Conservation (phyloP, 2,888 invertebrate genomes). For the Caenorhabditis zanzibari region DNA sequence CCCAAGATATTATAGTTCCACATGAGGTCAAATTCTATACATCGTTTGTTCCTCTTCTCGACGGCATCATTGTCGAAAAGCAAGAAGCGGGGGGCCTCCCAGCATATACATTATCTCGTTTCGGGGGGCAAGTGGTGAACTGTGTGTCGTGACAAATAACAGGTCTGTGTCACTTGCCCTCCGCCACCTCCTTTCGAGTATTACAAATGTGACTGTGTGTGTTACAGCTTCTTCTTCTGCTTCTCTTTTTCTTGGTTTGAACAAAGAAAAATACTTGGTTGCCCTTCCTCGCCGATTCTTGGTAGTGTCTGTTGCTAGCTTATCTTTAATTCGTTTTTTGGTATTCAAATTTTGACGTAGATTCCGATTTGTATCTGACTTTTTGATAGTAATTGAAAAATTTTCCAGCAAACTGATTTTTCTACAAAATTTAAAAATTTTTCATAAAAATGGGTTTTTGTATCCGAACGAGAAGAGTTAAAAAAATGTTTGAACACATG, state of each 20-base stretch:
- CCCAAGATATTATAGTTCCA: slow-evolving; percentile 16
- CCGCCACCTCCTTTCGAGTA: slow-evolving; percentile 31
- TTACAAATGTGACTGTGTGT: slow-evolving; percentile 41
- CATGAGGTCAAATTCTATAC: slow-evolving; percentile 31
- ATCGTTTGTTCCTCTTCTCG: slow-evolving; percentile 9
- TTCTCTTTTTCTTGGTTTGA: slow-evolving; percentile 5
- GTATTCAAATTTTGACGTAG: background rate
- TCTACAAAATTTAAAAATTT: too few relatives aligned
- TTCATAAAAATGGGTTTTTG: too few relatives aligned
- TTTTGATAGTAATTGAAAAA: too few relatives aligned
- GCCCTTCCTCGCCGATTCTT: background rate
- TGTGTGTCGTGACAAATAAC: slow-evolving; percentile 45
- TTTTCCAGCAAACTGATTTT: too few relatives aligned
- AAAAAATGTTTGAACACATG: too few relatives aligned
- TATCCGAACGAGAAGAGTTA: too few relatives aligned
- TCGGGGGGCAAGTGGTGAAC: slow-evolving; percentile 25
- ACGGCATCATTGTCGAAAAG: slow-evolving; percentile 12
- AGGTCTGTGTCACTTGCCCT: slow-evolving; percentile 45
- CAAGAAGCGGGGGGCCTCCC: slow-evolving; percentile 7
- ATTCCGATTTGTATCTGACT: too few relatives aligned
- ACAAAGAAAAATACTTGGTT: slow-evolving; percentile 43
- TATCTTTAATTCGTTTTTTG: slow-evolving; percentile 1
- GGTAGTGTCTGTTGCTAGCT: background rate
- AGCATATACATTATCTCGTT: slow-evolving; percentile 52
- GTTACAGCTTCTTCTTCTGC: slow-evolving; percentile 42